Evolutionary conservation across 2,888 invertebrate genomes (phyloP), one percentile per base, ranked within the genome.

Genomic region (Ochropleura plecta): DNA sequence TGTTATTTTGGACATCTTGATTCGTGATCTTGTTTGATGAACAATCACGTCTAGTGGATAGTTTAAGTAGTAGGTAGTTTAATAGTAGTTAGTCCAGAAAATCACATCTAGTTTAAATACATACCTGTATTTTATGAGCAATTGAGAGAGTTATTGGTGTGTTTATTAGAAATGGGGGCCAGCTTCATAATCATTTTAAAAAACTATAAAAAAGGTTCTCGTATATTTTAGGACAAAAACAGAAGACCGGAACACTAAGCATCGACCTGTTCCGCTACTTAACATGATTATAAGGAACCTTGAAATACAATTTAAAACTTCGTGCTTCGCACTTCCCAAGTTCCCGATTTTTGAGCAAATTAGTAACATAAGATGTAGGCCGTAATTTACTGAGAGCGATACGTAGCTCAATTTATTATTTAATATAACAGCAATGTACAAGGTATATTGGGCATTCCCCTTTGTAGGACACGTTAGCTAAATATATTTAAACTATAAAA

Each of bases 311-410:
- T 84, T 76, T 83, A 70, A 78, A 83, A 87, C 76, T 81, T 83
- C 40, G 81, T 73, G 76, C 78, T 83, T 79, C 69, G 82, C 74
- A 86, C 76, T 82, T 78, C 72, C 59, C 69, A 80, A 83, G 77
- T 86, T 83, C 59, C 72, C 72, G 64, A 82, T 85, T 81, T 85
- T 87, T 87, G 87, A 87, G 88, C 88, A 88, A 88, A 85, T 83
- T 78, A 83, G 70, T 81, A 84, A 85, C 84, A 73, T 64, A 86
- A 83, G 83, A 78, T 79, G 77, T 79, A 83, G 80, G 83, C 73
- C 78, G 75, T 84, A 81, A 80, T 85, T 84, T 73, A 86, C 81
- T 81, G 64, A 73, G 69, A 73, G 75, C 73, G 73, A 63, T 78
- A 71, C 70, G 59, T 70, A 49, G 77, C 75, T 65, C 75, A 70